These are phyloP conservation scores for Platynereis dumerilii DNA, from an alignment of 2,888 invertebrate species.

Conservation along the genomic window DNA sequence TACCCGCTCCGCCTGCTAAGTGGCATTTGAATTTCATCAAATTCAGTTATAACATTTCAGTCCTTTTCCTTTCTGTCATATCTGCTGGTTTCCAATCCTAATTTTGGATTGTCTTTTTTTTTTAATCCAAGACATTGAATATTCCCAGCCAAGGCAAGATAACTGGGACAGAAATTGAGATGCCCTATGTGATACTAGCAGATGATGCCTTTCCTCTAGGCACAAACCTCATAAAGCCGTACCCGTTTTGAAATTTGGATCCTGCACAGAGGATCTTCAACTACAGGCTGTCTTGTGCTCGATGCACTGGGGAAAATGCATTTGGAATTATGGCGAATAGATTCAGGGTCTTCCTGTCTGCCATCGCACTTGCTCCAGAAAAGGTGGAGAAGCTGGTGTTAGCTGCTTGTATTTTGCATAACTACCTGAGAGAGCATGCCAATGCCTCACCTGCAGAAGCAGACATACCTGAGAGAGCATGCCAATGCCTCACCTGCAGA, in stretches of 20 bases:
- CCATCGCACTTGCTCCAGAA: background rate
- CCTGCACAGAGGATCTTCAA: constrained; percentile 1
- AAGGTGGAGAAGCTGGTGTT: background rate
- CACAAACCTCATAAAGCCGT: constrained; percentile 34
- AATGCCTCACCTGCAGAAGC: too few relatives aligned
- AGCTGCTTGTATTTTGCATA: background rate
- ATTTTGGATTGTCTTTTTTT: too few relatives aligned
- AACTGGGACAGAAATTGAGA: background rate
- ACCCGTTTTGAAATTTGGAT: constrained; percentile 18
- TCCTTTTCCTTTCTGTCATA: too few relatives aligned
- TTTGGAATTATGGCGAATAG: constrained; percentile 11
- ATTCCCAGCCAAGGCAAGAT: constrained; percentile 25
- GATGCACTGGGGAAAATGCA: constrained; percentile 7
- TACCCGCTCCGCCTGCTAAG: too few relatives aligned
- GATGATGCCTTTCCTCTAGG: constrained; percentile 39
- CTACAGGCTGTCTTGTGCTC: constrained; percentile 6
- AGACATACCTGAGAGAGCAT: too few relatives aligned
- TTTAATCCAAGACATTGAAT: constrained; percentile 15
- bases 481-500: too few relatives aligned
- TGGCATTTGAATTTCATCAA: too few relatives aligned
- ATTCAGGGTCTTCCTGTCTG: background rate
- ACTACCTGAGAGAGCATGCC: background rate
- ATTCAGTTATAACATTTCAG: too few relatives aligned
- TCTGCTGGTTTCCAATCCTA: too few relatives aligned
- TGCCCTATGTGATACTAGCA: constrained; percentile 32